Conservation (phyloP, 1,140 invertebrate species). For the Camponotus vicinus region DNA sequence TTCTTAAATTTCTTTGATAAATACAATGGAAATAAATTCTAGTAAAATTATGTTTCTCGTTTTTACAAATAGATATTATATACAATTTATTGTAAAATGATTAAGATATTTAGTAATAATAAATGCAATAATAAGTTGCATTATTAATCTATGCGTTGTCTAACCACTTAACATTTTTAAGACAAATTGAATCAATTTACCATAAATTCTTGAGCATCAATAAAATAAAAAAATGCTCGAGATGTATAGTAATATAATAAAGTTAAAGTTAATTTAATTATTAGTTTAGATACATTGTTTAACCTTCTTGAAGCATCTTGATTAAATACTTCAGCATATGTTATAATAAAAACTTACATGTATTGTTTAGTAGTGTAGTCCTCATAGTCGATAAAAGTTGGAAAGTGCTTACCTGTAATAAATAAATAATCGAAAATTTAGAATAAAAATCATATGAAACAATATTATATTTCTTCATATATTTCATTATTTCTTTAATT, state of each 20-base stretch:
- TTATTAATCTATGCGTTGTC: neutral
- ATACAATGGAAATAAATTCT: constrained; percentile 17
- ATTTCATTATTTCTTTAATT: neutral
- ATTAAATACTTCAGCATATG: too few relatives aligned
- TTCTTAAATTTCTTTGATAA: neutral
- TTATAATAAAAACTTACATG: constrained; percentile 8
- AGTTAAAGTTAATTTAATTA: neutral
- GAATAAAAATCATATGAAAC: neutral
- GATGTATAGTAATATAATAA: too few relatives aligned
- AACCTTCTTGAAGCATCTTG: too few relatives aligned
- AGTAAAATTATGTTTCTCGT: constrained; percentile 27
- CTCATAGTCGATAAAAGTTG: constrained; percentile 2
- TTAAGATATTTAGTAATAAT: neutral
- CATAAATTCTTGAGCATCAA: too few relatives aligned
- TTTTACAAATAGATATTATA: neutral
- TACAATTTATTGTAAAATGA: neutral
- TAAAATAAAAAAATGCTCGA: too few relatives aligned
- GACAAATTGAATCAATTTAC: neutral
- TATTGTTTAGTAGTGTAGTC: neutral
- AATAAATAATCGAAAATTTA: neutral
- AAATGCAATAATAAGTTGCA: neutral
- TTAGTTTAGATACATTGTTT: neutral
- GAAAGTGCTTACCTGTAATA: constrained; percentile 47
- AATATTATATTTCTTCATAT: neutral
- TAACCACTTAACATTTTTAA: neutral